Percentiles rank a stretch among this genome's conserved stretches.
These are phyloP conservation scores for Dinocampus coccinellae DNA, from an alignment of 2,888 invertebrate species.

Conservation along the genomic window DNA sequence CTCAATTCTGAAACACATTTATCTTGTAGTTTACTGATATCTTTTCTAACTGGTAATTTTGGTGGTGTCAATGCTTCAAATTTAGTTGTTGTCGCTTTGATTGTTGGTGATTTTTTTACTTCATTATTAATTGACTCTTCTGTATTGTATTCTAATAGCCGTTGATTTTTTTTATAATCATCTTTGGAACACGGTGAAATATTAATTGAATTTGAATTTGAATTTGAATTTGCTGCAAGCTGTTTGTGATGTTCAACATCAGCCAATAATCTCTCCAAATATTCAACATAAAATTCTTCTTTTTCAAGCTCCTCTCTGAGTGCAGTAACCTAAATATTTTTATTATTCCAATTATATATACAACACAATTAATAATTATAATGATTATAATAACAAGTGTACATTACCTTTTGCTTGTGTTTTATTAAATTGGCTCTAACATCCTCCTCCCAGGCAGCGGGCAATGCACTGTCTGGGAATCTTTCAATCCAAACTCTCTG, in stretches of 20 bases:
- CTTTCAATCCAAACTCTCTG: conserved; percentile 92
- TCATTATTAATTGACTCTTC: background rate
- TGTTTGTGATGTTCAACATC: conserved; percentile 87
- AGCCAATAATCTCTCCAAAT: conserved; percentile 85
- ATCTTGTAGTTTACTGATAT: conserved; percentile 67
- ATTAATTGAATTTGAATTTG: conserved; percentile 64
- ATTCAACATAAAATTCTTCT: conserved; percentile 91
- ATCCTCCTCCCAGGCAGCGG: conserved; percentile 94
- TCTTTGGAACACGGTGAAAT: conserved; percentile 71
- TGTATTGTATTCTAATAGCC: conserved; percentile 34
- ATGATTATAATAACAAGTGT: too few species aligned
- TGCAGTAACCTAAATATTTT: conserved; percentile 72
- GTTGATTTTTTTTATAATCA: conserved; percentile 22
- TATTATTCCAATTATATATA: background rate
- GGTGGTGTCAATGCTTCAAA: conserved; percentile 69
- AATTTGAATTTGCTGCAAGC: conserved; percentile 55
- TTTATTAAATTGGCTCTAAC: conserved; percentile 90
- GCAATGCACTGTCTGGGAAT: conserved; percentile 90
- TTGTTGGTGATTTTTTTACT: conserved; percentile 24
- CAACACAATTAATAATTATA: conserved; percentile 5
- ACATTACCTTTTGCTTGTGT: conserved; percentile 83
- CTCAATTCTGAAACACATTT: conserved; percentile 69
- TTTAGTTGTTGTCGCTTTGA: conserved; percentile 38
- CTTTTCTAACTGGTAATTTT: conserved; percentile 56
- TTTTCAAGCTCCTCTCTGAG: conserved; percentile 89